phyloP scores from a whole-genome alignment of 2,797 vertebrate species.

The Decapterus maruadsi region DNA sequence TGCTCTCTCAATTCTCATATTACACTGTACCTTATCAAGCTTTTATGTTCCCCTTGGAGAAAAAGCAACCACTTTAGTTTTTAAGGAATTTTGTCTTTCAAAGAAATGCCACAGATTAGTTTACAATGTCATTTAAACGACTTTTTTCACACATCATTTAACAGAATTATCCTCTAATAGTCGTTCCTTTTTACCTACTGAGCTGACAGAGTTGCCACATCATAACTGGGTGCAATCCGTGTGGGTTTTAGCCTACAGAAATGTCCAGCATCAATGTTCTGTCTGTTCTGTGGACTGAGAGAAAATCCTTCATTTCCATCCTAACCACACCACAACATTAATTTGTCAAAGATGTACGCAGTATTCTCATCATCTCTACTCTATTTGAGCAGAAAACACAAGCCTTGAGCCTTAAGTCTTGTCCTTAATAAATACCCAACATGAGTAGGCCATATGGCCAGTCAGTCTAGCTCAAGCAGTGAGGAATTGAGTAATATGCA shows the following conservation, averaged over 20 bases:
- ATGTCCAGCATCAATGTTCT: background rate
- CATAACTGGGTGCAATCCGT: background rate
- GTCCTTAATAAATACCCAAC: constrained; percentile 5
- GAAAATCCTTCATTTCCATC: background rate
- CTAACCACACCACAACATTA: background rate
- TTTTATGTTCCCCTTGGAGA: background rate
- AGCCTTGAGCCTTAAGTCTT: background rate
- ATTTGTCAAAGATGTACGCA: background rate
- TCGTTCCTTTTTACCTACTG: background rate
- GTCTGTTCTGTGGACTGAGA: background rate
- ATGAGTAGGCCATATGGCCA: background rate
- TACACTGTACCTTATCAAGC: background rate
- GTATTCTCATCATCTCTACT: background rate
- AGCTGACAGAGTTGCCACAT: background rate
- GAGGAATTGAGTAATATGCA: background rate
- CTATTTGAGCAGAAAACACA: background rate
- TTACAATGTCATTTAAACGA: background rate
- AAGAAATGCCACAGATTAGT: background rate
- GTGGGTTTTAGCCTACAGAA: background rate
- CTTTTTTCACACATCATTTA: background rate
- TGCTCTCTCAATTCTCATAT: background rate
- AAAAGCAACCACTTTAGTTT: background rate
- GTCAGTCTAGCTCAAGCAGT: background rate
- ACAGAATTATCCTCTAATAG: background rate
- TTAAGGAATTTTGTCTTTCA: background rate